phyloP scores from a whole-genome alignment of 1,140 invertebrate genomes.

The Hylyphantes graminicola region DNA sequence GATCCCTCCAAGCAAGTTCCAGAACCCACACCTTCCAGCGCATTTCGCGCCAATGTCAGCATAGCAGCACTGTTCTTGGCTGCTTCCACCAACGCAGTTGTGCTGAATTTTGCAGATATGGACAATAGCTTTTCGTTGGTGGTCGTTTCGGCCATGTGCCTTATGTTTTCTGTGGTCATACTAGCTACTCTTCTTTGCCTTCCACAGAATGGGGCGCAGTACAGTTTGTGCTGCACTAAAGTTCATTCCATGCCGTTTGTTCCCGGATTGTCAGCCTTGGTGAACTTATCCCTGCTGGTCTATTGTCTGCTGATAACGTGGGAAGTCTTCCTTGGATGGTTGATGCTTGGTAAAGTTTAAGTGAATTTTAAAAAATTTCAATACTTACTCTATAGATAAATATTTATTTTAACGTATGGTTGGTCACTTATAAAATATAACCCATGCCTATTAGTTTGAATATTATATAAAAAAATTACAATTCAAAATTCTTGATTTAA shows the following conservation, averaged over 20 bases:
- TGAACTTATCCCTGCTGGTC: constrained; percentile 2
- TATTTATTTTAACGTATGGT: no score
- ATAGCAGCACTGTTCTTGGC: constrained; percentile 16
- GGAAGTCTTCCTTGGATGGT: constrained; percentile 21
- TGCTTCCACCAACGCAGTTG: not conserved
- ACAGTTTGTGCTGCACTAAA: not conserved
- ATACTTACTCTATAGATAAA: no score
- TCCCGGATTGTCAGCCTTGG: constrained; percentile 21
- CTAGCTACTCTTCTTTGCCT: constrained; percentile 19
- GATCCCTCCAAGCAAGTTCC: not conserved
- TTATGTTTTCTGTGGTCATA: constrained; percentile 16
- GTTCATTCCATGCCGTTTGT: constrained; percentile 33
- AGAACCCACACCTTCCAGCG: constrained; percentile 27
- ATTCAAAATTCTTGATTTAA: no score
- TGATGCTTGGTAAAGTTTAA: constrained; percentile 27
- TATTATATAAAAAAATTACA: no score
- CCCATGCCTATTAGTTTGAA: no score
- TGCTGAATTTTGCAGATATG: constrained; percentile 6
- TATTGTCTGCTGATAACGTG: constrained; percentile 23
- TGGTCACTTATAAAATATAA: no score
- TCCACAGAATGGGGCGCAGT: constrained; percentile 24
- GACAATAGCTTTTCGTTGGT: constrained; percentile 6
- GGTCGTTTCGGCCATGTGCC: not conserved
- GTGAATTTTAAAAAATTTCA: no score
- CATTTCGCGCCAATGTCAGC: constrained; percentile 12